Evolutionary conservation across 2,888 invertebrate genomes (phyloP).

Genomic region (Craniophora ligustri): DNA sequence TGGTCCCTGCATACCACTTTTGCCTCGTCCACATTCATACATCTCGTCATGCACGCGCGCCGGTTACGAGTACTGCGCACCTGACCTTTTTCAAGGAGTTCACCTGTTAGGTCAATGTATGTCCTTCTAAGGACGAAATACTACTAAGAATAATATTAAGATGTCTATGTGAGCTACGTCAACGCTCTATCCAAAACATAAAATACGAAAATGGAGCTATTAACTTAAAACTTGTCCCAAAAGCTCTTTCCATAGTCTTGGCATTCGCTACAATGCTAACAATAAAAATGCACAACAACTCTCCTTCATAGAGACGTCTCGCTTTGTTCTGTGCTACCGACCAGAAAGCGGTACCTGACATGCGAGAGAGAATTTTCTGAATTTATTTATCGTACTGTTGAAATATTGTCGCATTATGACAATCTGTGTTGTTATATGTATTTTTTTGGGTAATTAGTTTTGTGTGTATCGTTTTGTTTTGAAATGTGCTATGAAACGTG

Average conservation of each 20-base stretch:
- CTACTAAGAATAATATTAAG: background rate
- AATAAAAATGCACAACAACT: slow-evolving; percentile 54
- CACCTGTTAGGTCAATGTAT: too few species aligned
- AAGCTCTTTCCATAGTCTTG: slow-evolving; percentile 38
- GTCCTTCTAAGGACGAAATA: too few species aligned
- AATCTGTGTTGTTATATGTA: slow-evolving; percentile 11
- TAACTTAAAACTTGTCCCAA: slow-evolving; percentile 40
- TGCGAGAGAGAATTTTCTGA: slow-evolving; percentile 21
- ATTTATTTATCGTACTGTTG: slow-evolving; percentile 20
- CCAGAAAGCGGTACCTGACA: slow-evolving; percentile 43
- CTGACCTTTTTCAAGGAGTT: too few species aligned
- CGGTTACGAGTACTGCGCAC: too few species aligned
- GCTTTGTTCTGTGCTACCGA: slow-evolving; percentile 36
- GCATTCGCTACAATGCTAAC: slow-evolving; percentile 42
- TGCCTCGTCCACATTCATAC: too few species aligned
- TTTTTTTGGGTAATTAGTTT: background rate
- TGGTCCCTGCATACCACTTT: too few species aligned
- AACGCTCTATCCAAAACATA: slow-evolving; percentile 20
- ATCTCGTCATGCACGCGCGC: too few species aligned
- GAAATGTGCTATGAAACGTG: background rate
- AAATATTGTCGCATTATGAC: slow-evolving; percentile 8
- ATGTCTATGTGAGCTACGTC: slow-evolving; percentile 3
- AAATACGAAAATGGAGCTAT: slow-evolving; percentile 30
- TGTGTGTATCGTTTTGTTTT: background rate
- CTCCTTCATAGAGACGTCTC: slow-evolving; percentile 50